A percentile compares a stretch with the other conserved stretches of the same genome.
Evolutionary conservation across 2,888 invertebrate species (phyloP).

Genomic region (Alloscopus bannaensis): DNA sequence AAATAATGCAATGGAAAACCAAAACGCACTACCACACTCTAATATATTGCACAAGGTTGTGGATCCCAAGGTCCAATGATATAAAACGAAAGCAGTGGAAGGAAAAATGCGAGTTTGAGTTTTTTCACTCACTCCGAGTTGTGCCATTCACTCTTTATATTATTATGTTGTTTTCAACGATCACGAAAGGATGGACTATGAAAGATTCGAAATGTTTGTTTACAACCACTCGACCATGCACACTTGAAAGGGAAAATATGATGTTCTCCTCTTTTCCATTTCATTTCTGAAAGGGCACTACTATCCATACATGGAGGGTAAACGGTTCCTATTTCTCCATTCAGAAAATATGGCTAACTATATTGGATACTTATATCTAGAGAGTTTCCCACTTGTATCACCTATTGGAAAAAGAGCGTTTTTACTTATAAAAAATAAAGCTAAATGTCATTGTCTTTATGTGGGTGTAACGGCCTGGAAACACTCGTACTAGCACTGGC

Average conservation of each 20-base stretch:
- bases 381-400: background rate
- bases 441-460: conserved; percentile 21
- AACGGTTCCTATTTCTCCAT: background rate
- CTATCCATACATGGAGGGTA: background rate
- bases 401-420: conserved; percentile 4
- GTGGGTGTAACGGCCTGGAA: conserved; percentile 31
- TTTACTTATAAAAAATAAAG: background rate
- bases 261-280: conserved; percentile 25
- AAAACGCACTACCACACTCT: conserved; percentile 19
- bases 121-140: conserved; percentile 11
- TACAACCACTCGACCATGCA: conserved; percentile 37
- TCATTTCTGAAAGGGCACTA: conserved; percentile 36
- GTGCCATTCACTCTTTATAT: conserved; percentile 11
- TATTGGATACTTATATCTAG: background rate
- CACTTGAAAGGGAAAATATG: conserved; percentile 28
- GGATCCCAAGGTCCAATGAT: background rate
- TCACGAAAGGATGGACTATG: background rate
- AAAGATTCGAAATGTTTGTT: conserved; percentile 39
- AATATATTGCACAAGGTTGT: conserved; percentile 37
- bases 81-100: too few species aligned
- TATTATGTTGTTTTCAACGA: background rate
- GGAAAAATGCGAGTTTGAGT: background rate
- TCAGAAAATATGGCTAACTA: background rate
- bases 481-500: background rate
- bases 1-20: background rate